Base-by-base conservation (phyloP, 2,888 invertebrate species). In the Clistopyga incitator region DNA sequence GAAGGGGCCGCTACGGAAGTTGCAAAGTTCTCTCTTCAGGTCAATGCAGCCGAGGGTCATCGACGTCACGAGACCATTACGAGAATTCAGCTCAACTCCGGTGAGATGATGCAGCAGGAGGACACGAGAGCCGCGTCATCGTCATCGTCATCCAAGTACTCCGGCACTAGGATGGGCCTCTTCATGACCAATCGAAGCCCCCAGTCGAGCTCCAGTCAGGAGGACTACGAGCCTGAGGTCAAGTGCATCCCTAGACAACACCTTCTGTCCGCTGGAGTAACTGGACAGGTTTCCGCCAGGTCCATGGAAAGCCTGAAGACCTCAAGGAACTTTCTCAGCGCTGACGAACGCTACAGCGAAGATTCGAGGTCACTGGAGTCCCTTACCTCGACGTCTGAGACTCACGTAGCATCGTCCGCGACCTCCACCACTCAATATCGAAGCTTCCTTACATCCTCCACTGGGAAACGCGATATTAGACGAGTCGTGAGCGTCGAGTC, bases 281-380 rank as follows among this genome's bases (percentile, higher is more conserved):
- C 86, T 11, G 86, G 86, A 29, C 92, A 93, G 29, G 95, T 95
- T 90, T 94, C 95, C 0, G 95, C 96, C 68, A 94, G 95, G 81
- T 96, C 96, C 29, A 96, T 96, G 96, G 96, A 96, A 91, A 96
- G 96, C 89, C 83, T 96, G 13, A 94, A 95, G 89, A 95, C 95
- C 72, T 94, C 94, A 78, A 94, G 94, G 87, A 95, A 95, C 85
- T 92, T 91, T 52, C 82, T 92, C 80, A 93, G 91, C 82, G 92
- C 92, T 4, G 92, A 92, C 52, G 91, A 92, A 6, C 90, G 92
- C 2, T 92, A 90, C 85, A 90, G 87, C 83, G 93, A 93, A 25
- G 92, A 93, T 77, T 91, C 92, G 0, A 89, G 91, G 6, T 93
- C 93, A 0, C 77, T 93, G 29, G 92, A 93, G 59, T 92, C 92